Base-by-base conservation (phyloP, 2,797 vertebrate species). In the Zonotrichia albicollis region DNA sequence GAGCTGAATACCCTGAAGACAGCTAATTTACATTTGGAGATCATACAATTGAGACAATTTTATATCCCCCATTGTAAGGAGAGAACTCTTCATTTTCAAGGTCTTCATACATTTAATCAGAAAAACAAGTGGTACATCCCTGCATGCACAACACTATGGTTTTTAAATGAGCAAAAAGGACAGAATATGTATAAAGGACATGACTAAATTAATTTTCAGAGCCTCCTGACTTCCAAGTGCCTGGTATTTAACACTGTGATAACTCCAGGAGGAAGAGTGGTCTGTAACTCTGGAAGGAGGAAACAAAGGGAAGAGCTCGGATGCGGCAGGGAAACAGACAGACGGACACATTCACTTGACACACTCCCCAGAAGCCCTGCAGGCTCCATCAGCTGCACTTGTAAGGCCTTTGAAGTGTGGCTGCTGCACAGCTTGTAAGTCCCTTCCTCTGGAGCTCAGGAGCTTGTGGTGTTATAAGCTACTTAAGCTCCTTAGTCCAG, bases 401-500 rank as follows among this genome's bases (percentile, higher is more conserved):
- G 92, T 94, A 90, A 71, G 57, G 87, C 48, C 95, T 97, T 93
- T 96, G 96, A 96, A 95, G 89, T 66, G 54, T 55, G 66, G 81
- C 91, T 91, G 88, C 79, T 85, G 89, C 83, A 90, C 91, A 93
- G 93, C 90, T 95, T 94, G 87, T 96, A 96, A 96, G 90, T 93
- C 91, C 83, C 90, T 87, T 94, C 90, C 92, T 95, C 88, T 13
- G 32, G 87, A 97, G 93, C 91, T 84, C 43, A 25, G 8, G 25
- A 88, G 88, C 83, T 96, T 87, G 94, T 84, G 95, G 95, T 89
- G 87, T 89, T 96, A 95, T 96, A 97, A 97, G 93, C 95, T 79
- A 96, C 95, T 95, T 97, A 97, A 95, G 91, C 93, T 97, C 90
- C 93, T 97, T 97, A 97, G 94, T 95, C 95, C 93, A 97, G 96